A percentile compares a stretch with the other conserved stretches of the same genome.
phyloP scores from a whole-genome alignment of 2,113 vertebrate genomes.

The Scatophagus argus region DNA sequence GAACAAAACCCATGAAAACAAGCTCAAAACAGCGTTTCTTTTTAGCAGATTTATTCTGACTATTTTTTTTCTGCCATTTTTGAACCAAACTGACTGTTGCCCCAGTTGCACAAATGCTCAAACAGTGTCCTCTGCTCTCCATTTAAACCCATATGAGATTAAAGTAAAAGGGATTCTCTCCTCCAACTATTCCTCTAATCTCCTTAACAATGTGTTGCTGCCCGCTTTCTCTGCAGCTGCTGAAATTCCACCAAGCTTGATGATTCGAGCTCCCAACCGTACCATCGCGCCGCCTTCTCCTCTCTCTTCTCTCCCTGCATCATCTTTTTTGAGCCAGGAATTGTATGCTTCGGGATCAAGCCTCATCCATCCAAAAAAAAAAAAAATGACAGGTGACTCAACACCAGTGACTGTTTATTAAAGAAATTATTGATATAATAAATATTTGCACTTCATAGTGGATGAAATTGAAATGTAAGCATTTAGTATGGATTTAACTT shows the following conservation, averaged over 20 bases:
- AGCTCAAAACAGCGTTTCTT: not conserved
- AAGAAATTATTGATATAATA: not conserved
- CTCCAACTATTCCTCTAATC: slow-evolving; percentile 74
- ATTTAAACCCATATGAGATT: slow-evolving; percentile 72
- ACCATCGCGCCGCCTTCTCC: slow-evolving; percentile 7
- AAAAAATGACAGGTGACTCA: slow-evolving; percentile 21
- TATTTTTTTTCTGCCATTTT: not conserved
- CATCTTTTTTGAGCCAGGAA: slow-evolving; percentile 20
- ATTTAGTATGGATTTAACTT: no score
- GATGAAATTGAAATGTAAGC: not conserved
- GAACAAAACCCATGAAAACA: not conserved
- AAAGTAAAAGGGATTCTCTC: slow-evolving; percentile 74
- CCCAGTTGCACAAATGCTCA: slow-evolving; percentile 44
- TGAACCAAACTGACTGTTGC: slow-evolving; percentile 39
- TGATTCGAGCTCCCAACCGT: slow-evolving; percentile 57
- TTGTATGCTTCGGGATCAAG: not conserved
- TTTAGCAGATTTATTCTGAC: slow-evolving; percentile 1
- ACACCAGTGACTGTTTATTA: not conserved
- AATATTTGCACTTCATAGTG: not conserved
- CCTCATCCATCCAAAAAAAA: not conserved
- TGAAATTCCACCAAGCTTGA: slow-evolving; percentile 56
- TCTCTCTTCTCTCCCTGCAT: slow-evolving; percentile 1
- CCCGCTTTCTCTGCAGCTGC: slow-evolving; percentile 54
- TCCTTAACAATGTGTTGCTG: slow-evolving; percentile 71
- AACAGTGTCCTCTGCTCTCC: slow-evolving; percentile 37